Evolutionary conservation across 2,797 vertebrate species (phyloP).

Genomic region (Pseudochaenichthys georgianus): DNA sequence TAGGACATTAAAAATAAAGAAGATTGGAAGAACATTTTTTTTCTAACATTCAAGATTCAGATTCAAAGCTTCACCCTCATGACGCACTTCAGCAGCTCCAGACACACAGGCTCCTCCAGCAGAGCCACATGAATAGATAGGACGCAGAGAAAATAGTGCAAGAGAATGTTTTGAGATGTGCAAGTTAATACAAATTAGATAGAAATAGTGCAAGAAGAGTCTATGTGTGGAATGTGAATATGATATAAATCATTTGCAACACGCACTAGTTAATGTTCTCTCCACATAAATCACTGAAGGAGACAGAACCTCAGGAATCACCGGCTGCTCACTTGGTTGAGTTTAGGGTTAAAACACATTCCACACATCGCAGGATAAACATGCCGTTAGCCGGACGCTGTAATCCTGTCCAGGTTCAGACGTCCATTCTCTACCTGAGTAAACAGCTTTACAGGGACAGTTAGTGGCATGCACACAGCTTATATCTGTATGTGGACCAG

Average conservation of each 20-base stretch:
- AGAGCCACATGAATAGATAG: too few species aligned
- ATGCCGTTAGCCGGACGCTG: background rate
- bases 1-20: too few species aligned
- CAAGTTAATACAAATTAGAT: too few species aligned
- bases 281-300: background rate
- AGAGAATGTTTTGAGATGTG: too few species aligned
- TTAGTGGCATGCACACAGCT: constrained; percentile 30
- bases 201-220: too few species aligned
- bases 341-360: constrained; percentile 1
- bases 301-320: background rate
- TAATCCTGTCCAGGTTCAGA: background rate
- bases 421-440: constrained; percentile 6
- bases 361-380: constrained; percentile 3
- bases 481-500: background rate
- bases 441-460: constrained; percentile 32
- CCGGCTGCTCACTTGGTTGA: background rate
- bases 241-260: background rate
- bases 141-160: too few species aligned
- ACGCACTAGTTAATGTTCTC: background rate
- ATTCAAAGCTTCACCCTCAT: too few species aligned
- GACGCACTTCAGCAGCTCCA: too few species aligned
- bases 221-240: too few species aligned
- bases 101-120: too few species aligned
- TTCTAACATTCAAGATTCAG: too few species aligned
- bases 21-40: too few species aligned